These are phyloP conservation scores for Mohoua ochrocephala DNA, from an alignment of 2,113 vertebrate species.

Conservation along the genomic window DNA sequence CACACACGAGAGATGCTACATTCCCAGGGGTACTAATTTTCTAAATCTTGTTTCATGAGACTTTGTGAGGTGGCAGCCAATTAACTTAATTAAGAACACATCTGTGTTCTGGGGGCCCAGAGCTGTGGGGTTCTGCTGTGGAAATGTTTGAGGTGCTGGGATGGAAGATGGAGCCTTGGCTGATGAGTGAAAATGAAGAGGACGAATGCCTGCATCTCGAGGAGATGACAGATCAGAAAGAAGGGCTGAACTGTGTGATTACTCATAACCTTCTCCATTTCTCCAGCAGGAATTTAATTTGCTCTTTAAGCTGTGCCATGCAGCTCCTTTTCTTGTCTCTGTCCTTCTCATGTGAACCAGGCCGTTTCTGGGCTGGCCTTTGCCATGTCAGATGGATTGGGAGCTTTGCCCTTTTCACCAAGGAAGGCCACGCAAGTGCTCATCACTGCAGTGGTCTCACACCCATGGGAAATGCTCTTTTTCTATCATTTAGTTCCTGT, in stretches of 20 bases:
- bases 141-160: not conserved
- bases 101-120: not conserved
- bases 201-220: not conserved
- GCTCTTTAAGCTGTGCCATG: not conserved
- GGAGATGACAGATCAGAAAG: not conserved
- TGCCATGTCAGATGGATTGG: not conserved
- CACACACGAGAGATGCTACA: fast-evolving
- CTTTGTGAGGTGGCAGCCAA: not conserved
- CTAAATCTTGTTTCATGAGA: not conserved
- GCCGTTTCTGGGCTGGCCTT: not conserved
- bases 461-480: not conserved
- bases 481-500: not conserved
- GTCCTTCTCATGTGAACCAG: not conserved
- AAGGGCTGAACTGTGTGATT: not conserved
- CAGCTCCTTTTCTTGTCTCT: not conserved
- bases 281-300: not conserved
- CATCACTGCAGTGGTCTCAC: not conserved
- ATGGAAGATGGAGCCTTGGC: not conserved
- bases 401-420: not conserved
- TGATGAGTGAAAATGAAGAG: not conserved
- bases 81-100: not conserved
- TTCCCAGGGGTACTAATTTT: not conserved
- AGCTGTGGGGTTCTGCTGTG: not conserved
- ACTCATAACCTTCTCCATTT: not conserved
- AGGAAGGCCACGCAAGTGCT: not conserved